phyloP scores from a whole-genome alignment of 2,113 vertebrate species.

The Triplophysa siluroides region DNA sequence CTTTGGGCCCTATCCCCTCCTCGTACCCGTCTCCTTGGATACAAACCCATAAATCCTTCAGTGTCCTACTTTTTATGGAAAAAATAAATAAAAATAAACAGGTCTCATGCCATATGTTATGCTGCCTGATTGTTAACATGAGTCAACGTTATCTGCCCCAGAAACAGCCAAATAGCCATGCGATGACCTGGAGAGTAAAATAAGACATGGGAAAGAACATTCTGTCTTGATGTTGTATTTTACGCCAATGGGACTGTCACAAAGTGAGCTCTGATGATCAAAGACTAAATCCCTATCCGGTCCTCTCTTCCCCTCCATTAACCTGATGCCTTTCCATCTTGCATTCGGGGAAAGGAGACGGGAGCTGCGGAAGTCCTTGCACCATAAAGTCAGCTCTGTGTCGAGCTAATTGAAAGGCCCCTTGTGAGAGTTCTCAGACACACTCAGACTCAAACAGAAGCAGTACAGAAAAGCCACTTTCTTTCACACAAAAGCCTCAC shows the following conservation, averaged over 20 bases:
- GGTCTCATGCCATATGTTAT: not conserved
- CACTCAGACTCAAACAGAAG: conserved; percentile 36
- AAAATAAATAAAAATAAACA: not conserved
- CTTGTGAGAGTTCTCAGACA: conserved; percentile 50
- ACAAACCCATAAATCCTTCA: conserved; percentile 18
- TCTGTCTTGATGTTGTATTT: not conserved
- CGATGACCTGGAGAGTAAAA: not conserved
- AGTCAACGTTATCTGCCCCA: not conserved
- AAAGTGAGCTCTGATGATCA: not conserved
- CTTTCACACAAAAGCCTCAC: conserved; percentile 44
- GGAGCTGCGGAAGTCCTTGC: conserved; percentile 46
- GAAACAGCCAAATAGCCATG: not conserved
- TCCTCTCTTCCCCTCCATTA: conserved; percentile 16
- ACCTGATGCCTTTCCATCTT: conserved; percentile 35
- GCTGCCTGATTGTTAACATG: not conserved
- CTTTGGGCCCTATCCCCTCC: conserved; percentile 3
- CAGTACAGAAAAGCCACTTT: conserved; percentile 32
- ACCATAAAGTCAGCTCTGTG: conserved; percentile 56
- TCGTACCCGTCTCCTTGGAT: not conserved
- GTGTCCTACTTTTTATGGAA: conserved; percentile 32
- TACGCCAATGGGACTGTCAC: not conserved
- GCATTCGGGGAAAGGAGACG: conserved; percentile 44
- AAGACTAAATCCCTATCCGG: not conserved
- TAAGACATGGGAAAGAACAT: not conserved
- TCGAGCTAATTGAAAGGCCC: conserved; percentile 51